Conservation (phyloP, 2,797 vertebrate genomes). For the Takifugu ocellatus region DNA sequence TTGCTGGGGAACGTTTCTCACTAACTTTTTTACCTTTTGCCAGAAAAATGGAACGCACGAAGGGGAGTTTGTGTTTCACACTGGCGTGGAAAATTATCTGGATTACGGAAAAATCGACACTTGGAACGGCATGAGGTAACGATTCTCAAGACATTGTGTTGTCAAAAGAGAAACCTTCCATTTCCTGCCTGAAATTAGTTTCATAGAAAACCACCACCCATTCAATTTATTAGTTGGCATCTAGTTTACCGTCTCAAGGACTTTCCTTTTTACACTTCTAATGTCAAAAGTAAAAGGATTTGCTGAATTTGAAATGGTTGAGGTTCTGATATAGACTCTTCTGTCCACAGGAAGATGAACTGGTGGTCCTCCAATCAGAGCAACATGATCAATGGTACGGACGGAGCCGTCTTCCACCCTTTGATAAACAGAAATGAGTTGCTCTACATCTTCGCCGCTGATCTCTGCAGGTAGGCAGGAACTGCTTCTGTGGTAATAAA, state of each 20-base stretch:
- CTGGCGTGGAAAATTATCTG: slow-evolving; percentile 78
- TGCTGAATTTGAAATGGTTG: neutral
- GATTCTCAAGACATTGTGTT: neutral
- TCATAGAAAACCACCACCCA: neutral
- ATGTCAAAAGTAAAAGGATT: no score
- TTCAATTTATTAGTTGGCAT: no score
- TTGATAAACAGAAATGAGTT: slow-evolving; percentile 77
- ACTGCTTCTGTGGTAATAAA: neutral
- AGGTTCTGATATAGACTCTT: neutral
- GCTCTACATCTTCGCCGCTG: slow-evolving; percentile 83
- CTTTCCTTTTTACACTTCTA: no score
- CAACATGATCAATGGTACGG: slow-evolving; percentile 85
- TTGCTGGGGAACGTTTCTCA: no score
- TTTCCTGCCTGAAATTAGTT: slow-evolving; percentile 1
- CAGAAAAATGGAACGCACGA: slow-evolving; percentile 83
- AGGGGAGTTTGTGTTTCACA: slow-evolving; percentile 82
- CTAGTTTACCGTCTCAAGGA: no score
- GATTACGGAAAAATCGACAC: slow-evolving; percentile 81
- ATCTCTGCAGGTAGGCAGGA: slow-evolving; percentile 77
- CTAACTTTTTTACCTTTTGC: slow-evolving; percentile 7
- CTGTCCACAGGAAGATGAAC: slow-evolving; percentile 67
- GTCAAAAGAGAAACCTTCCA: neutral
- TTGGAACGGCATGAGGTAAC: slow-evolving; percentile 81
- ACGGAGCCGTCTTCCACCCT: slow-evolving; percentile 81
- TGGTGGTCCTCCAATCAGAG: slow-evolving; percentile 84